Percentiles rank a stretch among this genome's conserved stretches.
phyloP scores from a whole-genome alignment of 2,797 vertebrate species.

The Lemur catta region DNA sequence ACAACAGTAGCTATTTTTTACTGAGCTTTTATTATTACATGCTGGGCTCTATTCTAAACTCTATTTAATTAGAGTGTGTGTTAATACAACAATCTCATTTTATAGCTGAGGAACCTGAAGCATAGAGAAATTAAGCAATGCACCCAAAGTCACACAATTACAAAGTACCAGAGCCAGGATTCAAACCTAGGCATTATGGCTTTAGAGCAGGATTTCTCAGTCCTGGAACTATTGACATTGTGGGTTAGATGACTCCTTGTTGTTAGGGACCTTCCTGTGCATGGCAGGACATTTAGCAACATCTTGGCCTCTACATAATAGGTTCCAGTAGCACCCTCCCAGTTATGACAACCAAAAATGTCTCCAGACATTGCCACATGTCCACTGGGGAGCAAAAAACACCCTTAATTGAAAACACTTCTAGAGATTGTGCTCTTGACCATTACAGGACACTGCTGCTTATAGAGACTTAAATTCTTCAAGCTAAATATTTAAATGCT shows the following conservation, averaged over 20 bases:
- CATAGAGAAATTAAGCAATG: background rate
- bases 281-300: background rate
- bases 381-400: background rate
- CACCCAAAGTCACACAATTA: background rate
- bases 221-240: background rate
- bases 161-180: background rate
- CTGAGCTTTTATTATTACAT: conserved; percentile 9
- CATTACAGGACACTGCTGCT: background rate
- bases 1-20: background rate
- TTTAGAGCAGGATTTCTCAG: background rate
- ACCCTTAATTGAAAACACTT: background rate
- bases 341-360: background rate
- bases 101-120: background rate
- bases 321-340: background rate
- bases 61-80: background rate
- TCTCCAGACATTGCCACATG: background rate
- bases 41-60: background rate
- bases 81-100: background rate
- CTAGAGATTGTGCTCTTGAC: background rate
- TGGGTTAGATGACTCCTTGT: background rate
- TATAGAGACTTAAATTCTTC: background rate
- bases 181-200: background rate
- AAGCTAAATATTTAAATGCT: conserved; percentile 8
- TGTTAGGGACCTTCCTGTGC: background rate
- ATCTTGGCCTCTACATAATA: background rate